Base-by-base conservation (phyloP, 2,797 vertebrate genomes). In the Lutjanus campechanus region DNA sequence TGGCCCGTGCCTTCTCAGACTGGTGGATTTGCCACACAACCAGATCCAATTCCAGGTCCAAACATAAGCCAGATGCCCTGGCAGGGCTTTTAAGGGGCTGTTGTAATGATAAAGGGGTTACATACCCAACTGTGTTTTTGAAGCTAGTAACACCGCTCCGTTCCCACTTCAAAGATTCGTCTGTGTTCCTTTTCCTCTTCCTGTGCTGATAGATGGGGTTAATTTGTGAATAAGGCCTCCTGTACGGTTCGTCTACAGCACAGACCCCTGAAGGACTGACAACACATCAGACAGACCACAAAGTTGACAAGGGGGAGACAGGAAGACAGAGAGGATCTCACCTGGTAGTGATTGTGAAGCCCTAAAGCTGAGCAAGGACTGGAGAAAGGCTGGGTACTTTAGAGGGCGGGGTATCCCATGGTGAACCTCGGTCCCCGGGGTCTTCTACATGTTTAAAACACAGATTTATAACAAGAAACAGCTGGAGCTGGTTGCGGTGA, bases 291-390 rank as follows among this genome's bases (percentile, higher is more conserved):
- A 84, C 77, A 36, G 77, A 86, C 73, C 81, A 55, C 73, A 85
- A 49, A 71, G 40, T 46, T 49, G 77, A 85, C 53, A 13, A 15
- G 36, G 11, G 49, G 13, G 22, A 13, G 56, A 16, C 49, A 77
- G 75, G 60, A 82, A 81, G 79, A 81, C 3, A 0, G 50, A 44
- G 77, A 66, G 73, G 74, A 66, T 82, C 73, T 85, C 86, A 89
- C 88, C 87, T 92, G 88, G 79, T 87, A 69, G 73, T 83, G 89
- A 92, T 88, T 86, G 86, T 63, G 84, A 82, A 85, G 71, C 84
- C 85, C 61, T n/a, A 46, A 59, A 79, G 78, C 25, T 78, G 73
- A 66, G 69, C 61, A 60, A 54, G n/a, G 71, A 73, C 73, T 53
- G 43, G n/a, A 58, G 69, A 63, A 36, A 54, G 69, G 56, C 17